Evolutionary conservation across 2,797 vertebrate genomes (phyloP).

Genomic region (Acanthornis magna): DNA sequence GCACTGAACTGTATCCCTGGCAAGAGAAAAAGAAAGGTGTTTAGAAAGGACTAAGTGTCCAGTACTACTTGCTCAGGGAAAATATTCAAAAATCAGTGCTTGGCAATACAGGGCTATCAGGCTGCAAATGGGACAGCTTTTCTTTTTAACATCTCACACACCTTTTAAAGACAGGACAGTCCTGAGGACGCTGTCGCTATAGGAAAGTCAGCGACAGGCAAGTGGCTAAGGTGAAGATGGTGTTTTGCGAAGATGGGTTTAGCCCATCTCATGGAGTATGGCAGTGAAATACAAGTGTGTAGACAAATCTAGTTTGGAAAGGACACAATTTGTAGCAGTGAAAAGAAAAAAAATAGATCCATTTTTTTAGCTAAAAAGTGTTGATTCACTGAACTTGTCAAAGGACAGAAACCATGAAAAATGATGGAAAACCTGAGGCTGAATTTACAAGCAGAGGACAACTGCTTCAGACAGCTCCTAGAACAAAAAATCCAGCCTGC

Average conservation of each 20-base stretch:
- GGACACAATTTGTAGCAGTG: neutral
- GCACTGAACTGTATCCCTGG: rapidly evolving
- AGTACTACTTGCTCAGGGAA: neutral
- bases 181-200: neutral
- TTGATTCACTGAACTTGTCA: neutral
- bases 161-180: neutral
- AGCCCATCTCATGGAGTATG: neutral
- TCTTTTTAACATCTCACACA: neutral
- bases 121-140: neutral
- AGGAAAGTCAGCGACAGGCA: neutral
- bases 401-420: neutral
- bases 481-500: neutral
- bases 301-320: neutral
- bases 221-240: neutral
- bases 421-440: neutral
- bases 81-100: neutral
- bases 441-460: neutral
- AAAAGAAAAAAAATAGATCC: rapidly evolving
- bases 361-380: neutral
- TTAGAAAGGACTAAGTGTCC: neutral
- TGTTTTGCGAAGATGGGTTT: neutral
- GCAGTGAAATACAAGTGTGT: neutral
- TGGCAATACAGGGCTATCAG: neutral
- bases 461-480: neutral
- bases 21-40: neutral